Conservation (phyloP, 2,113 vertebrate species). For the Pelobates fuscus region DNA sequence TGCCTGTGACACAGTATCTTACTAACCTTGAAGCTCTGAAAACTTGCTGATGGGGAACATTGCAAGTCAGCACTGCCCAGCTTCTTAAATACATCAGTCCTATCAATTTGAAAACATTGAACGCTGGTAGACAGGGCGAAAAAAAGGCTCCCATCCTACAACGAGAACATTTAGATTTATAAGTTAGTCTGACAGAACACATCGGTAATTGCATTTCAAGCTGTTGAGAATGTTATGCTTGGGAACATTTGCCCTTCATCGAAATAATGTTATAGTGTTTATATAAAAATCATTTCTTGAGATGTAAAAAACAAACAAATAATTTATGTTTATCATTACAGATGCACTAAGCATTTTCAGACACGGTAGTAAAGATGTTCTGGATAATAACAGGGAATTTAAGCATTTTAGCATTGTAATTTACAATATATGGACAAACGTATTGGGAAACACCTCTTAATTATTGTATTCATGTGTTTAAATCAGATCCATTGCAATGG, state of each 20-base stretch:
- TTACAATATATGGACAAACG: too few relatives aligned
- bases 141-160: constrained; percentile 98
- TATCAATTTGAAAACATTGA: constrained; percentile 93
- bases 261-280: neutral
- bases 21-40: constrained; percentile 93
- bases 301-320: neutral
- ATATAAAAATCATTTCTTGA: neutral
- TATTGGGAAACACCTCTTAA: too few relatives aligned
- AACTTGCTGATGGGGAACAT: constrained; percentile 96
- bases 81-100: constrained; percentile 97
- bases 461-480: too few relatives aligned
- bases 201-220: neutral
- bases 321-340: neutral
- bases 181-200: neutral
- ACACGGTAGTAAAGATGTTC: too few relatives aligned
- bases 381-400: too few relatives aligned
- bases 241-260: neutral
- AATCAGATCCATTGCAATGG: too few relatives aligned
- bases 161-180: neutral
- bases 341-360: too few relatives aligned
- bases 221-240: neutral
- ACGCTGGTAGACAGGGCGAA: constrained; percentile 94
- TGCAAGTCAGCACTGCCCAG: constrained; percentile 97
- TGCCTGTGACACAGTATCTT: constrained; percentile 3
- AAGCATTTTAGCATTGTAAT: too few relatives aligned